Conservation (phyloP, 2,797 vertebrate genomes). For the Onychomys arenicola region DNA sequence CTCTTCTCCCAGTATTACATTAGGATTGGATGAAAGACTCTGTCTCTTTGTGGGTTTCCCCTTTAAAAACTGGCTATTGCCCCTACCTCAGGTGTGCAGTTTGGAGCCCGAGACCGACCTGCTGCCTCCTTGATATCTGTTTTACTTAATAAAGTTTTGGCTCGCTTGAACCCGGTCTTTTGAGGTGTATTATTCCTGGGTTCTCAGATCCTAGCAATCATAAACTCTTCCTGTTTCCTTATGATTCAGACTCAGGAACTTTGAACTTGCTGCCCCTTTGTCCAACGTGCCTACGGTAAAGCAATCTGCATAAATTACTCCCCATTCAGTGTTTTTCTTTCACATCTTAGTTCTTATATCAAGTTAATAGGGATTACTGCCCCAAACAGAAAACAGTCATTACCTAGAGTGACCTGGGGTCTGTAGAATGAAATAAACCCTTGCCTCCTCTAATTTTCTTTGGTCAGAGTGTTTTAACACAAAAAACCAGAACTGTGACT, state of each 20-base stretch:
- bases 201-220: neutral
- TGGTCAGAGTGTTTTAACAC: too few relatives aligned
- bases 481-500: too few relatives aligned
- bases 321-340: neutral
- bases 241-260: neutral
- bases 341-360: neutral
- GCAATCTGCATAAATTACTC: neutral
- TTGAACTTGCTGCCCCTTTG: neutral
- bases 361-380: neutral
- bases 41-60: neutral
- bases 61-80: neutral
- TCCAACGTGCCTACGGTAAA: neutral
- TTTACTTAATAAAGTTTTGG: neutral
- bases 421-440: neutral
- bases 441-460: neutral
- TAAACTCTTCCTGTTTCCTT: neutral
- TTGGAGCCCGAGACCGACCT: neutral
- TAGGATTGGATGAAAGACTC: neutral
- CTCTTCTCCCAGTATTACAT: neutral
- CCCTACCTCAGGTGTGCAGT: neutral
- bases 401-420: fast-evolving
- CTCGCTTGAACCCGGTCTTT: neutral
- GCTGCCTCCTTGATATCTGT: neutral
- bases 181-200: neutral
- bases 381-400: neutral